These are phyloP conservation scores for Tetranychus urticae DNA, from an alignment of 1,140 invertebrate species.

Conservation along the genomic window DNA sequence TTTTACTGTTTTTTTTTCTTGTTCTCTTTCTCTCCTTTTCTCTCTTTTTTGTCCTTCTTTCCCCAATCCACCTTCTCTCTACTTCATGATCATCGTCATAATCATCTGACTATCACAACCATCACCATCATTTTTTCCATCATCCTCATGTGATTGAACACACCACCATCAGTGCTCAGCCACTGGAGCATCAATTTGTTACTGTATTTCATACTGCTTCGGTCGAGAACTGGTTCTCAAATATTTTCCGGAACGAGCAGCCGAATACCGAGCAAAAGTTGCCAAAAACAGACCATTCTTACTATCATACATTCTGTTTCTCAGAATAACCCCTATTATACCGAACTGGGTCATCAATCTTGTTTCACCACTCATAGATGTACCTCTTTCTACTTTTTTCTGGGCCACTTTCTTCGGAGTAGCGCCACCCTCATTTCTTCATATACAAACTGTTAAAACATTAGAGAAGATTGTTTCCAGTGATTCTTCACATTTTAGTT, in stretches of 20 bases:
- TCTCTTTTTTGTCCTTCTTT: constrained; percentile 4
- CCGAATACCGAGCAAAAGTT: constrained; percentile 47
- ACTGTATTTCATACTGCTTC: constrained; percentile 64
- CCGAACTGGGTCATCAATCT: constrained; percentile 99
- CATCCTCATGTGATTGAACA: constrained; percentile 6
- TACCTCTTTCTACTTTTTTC: constrained; percentile 73
- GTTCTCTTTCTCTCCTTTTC: background rate
- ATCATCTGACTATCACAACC: background rate
- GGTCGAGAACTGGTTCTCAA: constrained; percentile 57
- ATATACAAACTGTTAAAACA: constrained; percentile 90
- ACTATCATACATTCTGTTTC: constrained; percentile 88
- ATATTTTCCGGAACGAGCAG: constrained; percentile 68
- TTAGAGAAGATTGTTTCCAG: constrained; percentile 46
- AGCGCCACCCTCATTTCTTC: constrained; percentile 86
- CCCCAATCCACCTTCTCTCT: background rate
- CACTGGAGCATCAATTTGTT: constrained; percentile 82
- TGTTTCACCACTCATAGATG: constrained; percentile 81
- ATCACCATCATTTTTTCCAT: background rate
- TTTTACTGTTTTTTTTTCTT: background rate
- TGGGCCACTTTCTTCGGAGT: constrained; percentile 70
- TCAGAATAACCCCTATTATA: constrained; percentile 86
- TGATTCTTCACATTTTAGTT: background rate
- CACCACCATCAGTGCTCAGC: constrained; percentile 47
- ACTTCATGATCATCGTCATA: background rate
- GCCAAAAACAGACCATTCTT: constrained; percentile 44